Evolutionary conservation across 2,797 vertebrate species (phyloP).

Genomic region (Sebastes iracundus): DNA sequence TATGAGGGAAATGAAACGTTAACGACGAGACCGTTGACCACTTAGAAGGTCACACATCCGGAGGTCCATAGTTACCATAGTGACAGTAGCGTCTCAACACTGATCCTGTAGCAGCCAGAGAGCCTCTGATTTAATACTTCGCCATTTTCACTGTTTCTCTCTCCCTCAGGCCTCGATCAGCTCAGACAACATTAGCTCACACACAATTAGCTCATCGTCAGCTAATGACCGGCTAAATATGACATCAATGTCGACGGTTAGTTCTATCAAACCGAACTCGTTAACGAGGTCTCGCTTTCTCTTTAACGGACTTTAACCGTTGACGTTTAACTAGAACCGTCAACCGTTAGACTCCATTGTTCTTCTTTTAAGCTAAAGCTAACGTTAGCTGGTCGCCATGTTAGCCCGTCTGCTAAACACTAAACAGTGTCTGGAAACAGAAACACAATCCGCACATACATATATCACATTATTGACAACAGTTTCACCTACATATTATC

Average conservation of each 20-base stretch:
- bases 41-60: too few relatives aligned
- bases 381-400: constrained; percentile 10
- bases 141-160: constrained; percentile 68
- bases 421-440: background rate
- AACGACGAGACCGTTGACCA: too few relatives aligned
- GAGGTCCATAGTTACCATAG: background rate
- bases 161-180: constrained; percentile 7
- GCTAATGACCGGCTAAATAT: fast-evolving
- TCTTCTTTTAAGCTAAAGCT: constrained; percentile 64
- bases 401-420: background rate
- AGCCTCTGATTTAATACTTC: constrained; percentile 31
- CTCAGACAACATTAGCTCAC: background rate
- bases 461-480: fast-evolving
- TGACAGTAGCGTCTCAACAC: background rate
- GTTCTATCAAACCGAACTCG: fast-evolving
- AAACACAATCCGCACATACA: fast-evolving
- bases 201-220: background rate
- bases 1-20: too few relatives aligned
- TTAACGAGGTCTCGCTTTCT: background rate
- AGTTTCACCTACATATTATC: fast-evolving
- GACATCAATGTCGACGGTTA: fast-evolving
- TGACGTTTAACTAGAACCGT: background rate
- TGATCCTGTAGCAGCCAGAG: background rate
- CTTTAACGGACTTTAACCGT: fast-evolving
- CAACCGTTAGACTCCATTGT: constrained; percentile 60